Percentiles rank a stretch among this genome's conserved stretches.
Evolutionary conservation across 1,140 invertebrate species (phyloP).

Genomic region (Coelopa frigida): DNA sequence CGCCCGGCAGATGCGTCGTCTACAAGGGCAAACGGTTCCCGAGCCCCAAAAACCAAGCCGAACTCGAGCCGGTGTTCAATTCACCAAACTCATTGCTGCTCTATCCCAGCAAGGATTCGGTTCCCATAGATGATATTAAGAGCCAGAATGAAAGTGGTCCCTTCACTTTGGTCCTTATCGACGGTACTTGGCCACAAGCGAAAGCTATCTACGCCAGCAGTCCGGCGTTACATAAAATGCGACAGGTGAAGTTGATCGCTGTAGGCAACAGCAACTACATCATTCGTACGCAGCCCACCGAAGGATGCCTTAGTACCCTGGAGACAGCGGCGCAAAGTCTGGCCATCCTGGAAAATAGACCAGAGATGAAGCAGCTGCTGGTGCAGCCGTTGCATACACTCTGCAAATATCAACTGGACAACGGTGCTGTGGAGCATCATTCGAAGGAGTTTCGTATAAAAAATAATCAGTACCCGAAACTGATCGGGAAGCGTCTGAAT

Average conservation of each 20-base stretch:
- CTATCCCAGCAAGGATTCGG: slow-evolving; percentile 71
- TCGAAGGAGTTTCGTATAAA: slow-evolving; percentile 85
- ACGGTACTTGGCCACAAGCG: slow-evolving; percentile 92
- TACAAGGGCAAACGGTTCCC: slow-evolving; percentile 82
- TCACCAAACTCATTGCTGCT: slow-evolving; percentile 68
- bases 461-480: slow-evolving; percentile 76
- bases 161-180: slow-evolving; percentile 80
- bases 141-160: slow-evolving; percentile 49
- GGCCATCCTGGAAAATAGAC: slow-evolving; percentile 63
- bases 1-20: slow-evolving; percentile 65
- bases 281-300: slow-evolving; percentile 86
- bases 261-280: slow-evolving; percentile 75
- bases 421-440: slow-evolving; percentile 87
- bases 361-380: slow-evolving; percentile 58
- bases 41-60: slow-evolving; percentile 53
- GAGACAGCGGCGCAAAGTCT: slow-evolving; percentile 82
- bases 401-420: slow-evolving; percentile 77
- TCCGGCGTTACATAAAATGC: slow-evolving; percentile 56
- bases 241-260: slow-evolving; percentile 69
- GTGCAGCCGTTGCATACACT: slow-evolving; percentile 72
- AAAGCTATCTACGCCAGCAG: slow-evolving; percentile 75
- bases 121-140: slow-evolving; percentile 43
- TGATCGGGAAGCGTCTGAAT: slow-evolving; percentile 70
- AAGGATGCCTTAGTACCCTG: slow-evolving; percentile 83
- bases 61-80: slow-evolving; percentile 59